These are phyloP conservation scores for Thymelicus sylvestris DNA, from an alignment of 2,888 invertebrate genomes.

Conservation along the genomic window DNA sequence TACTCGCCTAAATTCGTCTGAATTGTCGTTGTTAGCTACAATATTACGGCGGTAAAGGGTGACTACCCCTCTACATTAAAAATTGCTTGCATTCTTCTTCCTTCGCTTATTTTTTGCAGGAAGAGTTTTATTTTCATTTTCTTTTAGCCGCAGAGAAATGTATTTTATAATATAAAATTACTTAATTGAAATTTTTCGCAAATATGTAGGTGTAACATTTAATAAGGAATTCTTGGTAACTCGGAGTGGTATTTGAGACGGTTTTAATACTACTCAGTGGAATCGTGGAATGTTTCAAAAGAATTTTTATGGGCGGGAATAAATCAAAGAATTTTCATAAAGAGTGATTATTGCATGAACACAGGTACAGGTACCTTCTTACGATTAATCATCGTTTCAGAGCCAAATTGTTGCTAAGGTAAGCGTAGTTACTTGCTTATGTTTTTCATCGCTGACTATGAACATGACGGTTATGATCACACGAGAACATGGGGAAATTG, in stretches of 20 bases:
- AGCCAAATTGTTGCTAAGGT: background rate
- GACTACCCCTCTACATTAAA: slow-evolving; percentile 76
- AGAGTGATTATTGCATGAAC: slow-evolving; percentile 10
- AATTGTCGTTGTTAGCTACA: slow-evolving; percentile 66
- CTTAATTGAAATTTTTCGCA: slow-evolving; percentile 65
- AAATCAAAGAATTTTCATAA: slow-evolving; percentile 35
- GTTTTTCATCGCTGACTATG: too few species aligned
- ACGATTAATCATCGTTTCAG: background rate
- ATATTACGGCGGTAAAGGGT: slow-evolving; percentile 62
- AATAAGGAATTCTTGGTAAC: slow-evolving; percentile 48
- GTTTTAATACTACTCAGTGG: slow-evolving; percentile 22
- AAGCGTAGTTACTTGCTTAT: too few species aligned
- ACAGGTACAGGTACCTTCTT: background rate
- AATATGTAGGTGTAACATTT: slow-evolving; percentile 49
- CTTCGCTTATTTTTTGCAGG: slow-evolving; percentile 69
- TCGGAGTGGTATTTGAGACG: slow-evolving; percentile 28
- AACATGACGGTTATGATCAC: too few species aligned
- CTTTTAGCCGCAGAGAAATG: slow-evolving; percentile 53
- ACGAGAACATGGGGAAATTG: too few species aligned
- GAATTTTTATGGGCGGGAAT: slow-evolving; percentile 27
- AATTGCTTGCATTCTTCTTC: slow-evolving; percentile 81
- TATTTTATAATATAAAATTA: slow-evolving; percentile 58
- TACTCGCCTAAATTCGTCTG: slow-evolving; percentile 50
- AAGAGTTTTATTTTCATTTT: slow-evolving; percentile 67
- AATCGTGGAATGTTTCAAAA: slow-evolving; percentile 29